These are phyloP conservation scores for Globicephala melas DNA, from an alignment of 2,113 vertebrate genomes.

Conservation along the genomic window DNA sequence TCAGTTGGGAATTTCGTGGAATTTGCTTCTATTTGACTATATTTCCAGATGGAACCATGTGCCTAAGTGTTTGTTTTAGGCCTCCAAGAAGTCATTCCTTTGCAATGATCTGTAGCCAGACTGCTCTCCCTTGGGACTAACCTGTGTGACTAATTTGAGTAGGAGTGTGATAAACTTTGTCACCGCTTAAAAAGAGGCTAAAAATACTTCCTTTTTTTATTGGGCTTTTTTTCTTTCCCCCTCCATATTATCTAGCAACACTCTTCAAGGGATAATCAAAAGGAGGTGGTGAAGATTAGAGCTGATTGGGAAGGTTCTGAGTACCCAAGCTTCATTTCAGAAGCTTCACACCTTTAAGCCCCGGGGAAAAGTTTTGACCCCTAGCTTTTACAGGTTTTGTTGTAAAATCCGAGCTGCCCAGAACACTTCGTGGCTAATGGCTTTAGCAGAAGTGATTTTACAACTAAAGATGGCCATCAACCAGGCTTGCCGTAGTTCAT, in stretches of 20 bases:
- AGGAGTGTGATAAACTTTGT: conserved; percentile 73
- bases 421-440: conserved; percentile 85
- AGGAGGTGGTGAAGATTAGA: conserved; percentile 79
- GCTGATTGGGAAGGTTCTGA: conserved; percentile 81
- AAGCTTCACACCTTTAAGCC: conserved; percentile 84
- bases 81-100: conserved; percentile 66
- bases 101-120: conserved; percentile 74
- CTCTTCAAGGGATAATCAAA: conserved; percentile 68
- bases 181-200: conserved; percentile 65
- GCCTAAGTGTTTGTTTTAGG: conserved; percentile 57
- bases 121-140: conserved; percentile 64
- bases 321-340: conserved; percentile 84
- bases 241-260: conserved; percentile 62
- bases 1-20: conserved; percentile 75
- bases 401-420: conserved; percentile 82
- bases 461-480: conserved; percentile 77
- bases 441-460: conserved; percentile 88
- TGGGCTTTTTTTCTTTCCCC: neutral
- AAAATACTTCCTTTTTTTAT: conserved; percentile 40
- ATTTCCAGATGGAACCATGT: conserved; percentile 81
- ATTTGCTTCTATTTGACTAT: conserved; percentile 74
- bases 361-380: conserved; percentile 84
- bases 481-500: conserved; percentile 73
- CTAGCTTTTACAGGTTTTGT: conserved; percentile 82
- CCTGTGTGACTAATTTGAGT: conserved; percentile 69